These are phyloP conservation scores for Coreius guichenoti DNA, from an alignment of 2,797 vertebrate species.

Conservation along the genomic window DNA sequence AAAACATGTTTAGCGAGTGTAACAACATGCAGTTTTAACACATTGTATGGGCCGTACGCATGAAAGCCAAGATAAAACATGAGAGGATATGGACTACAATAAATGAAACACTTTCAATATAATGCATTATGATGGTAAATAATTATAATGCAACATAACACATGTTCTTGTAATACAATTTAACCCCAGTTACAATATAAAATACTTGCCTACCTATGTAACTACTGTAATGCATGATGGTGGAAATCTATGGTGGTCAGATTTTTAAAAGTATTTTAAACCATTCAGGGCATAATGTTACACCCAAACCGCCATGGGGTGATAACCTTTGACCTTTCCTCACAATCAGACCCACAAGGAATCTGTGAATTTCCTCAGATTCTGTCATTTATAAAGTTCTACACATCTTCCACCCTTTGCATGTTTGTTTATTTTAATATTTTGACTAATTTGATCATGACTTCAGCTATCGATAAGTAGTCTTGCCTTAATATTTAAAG, in stretches of 20 bases:
- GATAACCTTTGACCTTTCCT: constrained; percentile 12
- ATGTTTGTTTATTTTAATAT: neutral
- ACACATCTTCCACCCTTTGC: neutral
- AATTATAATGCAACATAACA: neutral
- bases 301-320: neutral
- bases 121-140: neutral
- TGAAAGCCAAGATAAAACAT: neutral
- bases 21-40: neutral
- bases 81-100: neutral
- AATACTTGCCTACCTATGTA: neutral
- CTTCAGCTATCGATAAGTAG: neutral
- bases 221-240: neutral
- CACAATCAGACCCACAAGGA: neutral
- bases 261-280: neutral
- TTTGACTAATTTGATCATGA: neutral
- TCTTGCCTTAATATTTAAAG: neutral
- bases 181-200: neutral
- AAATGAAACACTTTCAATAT: neutral
- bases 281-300: neutral
- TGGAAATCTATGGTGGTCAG: neutral
- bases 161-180: neutral
- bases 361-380: neutral
- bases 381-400: neutral
- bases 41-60: neutral
- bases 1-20: constrained; percentile 18